Conservation (phyloP, 1,140 invertebrate genomes). For the Eurosta solidaginis region DNA sequence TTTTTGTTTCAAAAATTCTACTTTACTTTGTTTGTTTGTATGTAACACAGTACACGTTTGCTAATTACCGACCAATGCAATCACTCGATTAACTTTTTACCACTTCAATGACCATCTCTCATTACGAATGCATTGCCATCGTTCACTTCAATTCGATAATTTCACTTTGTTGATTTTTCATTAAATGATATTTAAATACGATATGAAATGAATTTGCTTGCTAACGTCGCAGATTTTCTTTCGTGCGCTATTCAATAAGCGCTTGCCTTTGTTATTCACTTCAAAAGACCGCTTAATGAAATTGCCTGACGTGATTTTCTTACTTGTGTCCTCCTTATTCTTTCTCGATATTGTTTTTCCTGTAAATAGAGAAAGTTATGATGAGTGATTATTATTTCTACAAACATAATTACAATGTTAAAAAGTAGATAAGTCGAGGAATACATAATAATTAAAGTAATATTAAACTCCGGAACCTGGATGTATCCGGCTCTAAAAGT, state of each 20-base stretch:
- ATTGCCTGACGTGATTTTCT: neutral
- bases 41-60: neutral
- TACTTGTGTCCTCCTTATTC: neutral
- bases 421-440: no score
- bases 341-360: no score
- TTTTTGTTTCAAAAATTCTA: neutral
- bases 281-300: neutral
- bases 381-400: no score
- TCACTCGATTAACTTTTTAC: slow-evolving; percentile 9
- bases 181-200: slow-evolving; percentile 20
- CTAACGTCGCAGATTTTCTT: neutral
- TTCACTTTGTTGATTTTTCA: neutral
- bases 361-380: no score
- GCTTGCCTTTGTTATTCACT: neutral
- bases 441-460: no score
- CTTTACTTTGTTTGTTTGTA: neutral
- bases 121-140: neutral
- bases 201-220: neutral
- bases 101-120: neutral
- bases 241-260: neutral
- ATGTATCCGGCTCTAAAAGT: no score
- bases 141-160: neutral
- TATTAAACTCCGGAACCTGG: no score
- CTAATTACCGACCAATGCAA: slow-evolving; percentile 21
- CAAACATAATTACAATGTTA: no score